These are phyloP conservation scores for Pycnonotus jocosus DNA, from an alignment of 2,113 vertebrate species.

Conservation along the genomic window DNA sequence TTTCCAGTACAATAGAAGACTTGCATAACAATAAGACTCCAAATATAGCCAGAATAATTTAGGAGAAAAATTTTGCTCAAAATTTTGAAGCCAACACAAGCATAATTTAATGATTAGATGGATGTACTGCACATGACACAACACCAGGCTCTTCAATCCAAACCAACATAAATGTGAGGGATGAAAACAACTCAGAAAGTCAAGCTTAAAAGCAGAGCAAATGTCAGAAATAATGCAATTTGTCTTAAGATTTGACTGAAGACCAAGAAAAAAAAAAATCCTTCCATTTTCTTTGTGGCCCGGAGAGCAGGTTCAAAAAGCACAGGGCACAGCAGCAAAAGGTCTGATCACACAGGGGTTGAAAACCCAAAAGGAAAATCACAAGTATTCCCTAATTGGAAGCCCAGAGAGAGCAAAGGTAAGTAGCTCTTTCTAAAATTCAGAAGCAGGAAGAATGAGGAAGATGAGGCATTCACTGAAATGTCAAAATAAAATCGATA, in stretches of 20 bases:
- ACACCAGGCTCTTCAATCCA: background rate
- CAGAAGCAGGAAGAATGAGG: conserved; percentile 41
- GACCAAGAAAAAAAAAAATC: background rate
- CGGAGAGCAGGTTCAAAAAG: conserved; percentile 1
- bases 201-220: background rate
- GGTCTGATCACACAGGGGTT: conserved; percentile 41
- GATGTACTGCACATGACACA: background rate
- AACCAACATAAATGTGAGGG: background rate
- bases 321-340: background rate
- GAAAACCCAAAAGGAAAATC: conserved; percentile 50
- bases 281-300: background rate
- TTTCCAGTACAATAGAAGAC: background rate
- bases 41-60: background rate
- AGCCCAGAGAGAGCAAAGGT: conserved; percentile 31
- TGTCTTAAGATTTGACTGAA: background rate
- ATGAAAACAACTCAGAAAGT: background rate
- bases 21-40: background rate
- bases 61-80: background rate
- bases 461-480: conserved; percentile 56
- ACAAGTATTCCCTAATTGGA: conserved; percentile 56
- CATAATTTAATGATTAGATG: background rate
- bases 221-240: background rate
- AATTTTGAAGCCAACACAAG: background rate
- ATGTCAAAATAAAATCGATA: conserved; percentile 66
- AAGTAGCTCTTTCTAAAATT: conserved; percentile 52